Evolutionary conservation across 2,888 invertebrate species (phyloP).

Genomic region (Barypeithes pellucidus): DNA sequence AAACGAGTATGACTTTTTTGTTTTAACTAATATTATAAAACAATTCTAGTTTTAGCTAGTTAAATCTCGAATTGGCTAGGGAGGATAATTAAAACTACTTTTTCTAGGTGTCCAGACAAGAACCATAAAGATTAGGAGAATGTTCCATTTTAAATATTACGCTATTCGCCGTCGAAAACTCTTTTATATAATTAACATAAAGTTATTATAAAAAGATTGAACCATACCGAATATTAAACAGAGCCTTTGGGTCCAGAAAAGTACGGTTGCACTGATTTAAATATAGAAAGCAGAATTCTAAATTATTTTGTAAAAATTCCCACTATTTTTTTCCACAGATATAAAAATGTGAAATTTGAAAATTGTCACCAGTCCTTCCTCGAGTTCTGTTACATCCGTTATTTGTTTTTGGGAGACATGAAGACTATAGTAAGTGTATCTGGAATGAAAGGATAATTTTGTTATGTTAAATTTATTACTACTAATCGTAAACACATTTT

Average conservation of each 20-base stretch:
- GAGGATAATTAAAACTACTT: no score
- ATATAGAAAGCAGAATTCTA: slow-evolving; percentile 50
- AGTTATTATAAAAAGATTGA: slow-evolving; percentile 14
- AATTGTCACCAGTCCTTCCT: slow-evolving; percentile 45
- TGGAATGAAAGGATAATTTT: no score
- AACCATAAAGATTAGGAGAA: no score
- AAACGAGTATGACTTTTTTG: no score
- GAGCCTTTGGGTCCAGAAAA: slow-evolving; percentile 40
- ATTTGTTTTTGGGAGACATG: slow-evolving; percentile 41
- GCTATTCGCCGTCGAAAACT: no score
- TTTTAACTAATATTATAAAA: no score
- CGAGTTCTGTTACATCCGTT: slow-evolving; percentile 32
- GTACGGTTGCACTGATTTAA: slow-evolving; percentile 45
- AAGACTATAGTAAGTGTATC: slow-evolving; percentile 52
- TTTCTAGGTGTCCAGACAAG: no score
- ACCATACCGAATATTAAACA: slow-evolving; percentile 38
- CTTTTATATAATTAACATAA: slow-evolving; percentile 10
- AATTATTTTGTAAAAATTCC: slow-evolving; percentile 41
- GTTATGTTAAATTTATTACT: no score
- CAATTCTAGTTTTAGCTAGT: no score
- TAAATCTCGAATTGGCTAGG: no score
- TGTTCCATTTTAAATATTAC: no score
- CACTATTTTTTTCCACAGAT: slow-evolving; percentile 31
- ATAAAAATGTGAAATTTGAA: slow-evolving; percentile 46
- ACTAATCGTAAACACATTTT: no score